Conservation (phyloP, 2,888 invertebrate genomes). For the Oligia strigilis region DNA sequence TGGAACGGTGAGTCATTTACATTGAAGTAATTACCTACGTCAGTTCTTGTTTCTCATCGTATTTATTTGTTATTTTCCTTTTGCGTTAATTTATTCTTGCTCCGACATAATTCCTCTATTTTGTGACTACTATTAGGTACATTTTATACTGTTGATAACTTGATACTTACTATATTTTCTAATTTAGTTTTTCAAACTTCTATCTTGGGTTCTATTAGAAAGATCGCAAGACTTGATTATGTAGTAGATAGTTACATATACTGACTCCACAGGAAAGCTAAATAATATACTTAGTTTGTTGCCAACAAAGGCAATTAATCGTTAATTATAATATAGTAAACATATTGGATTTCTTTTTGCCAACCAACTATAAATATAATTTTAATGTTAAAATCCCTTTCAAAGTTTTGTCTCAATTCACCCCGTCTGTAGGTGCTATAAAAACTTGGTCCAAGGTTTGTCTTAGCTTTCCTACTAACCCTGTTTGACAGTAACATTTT, state of each 20-base stretch:
- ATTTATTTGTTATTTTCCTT: slow-evolving; percentile 57
- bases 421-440: too few relatives aligned
- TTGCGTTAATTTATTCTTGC: background rate
- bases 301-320: background rate
- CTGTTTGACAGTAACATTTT: background rate
- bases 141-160: background rate
- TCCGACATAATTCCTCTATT: background rate
- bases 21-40: slow-evolving; percentile 25
- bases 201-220: background rate
- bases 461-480: too few relatives aligned
- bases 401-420: too few relatives aligned
- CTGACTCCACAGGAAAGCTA: background rate
- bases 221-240: background rate
- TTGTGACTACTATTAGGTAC: background rate
- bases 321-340: background rate
- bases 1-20: slow-evolving; percentile 78
- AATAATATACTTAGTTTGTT: background rate
- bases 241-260: background rate
- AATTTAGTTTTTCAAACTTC: background rate
- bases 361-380: too few relatives aligned
- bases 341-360: background rate
- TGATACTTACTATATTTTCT: background rate
- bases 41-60: slow-evolving; percentile 9
- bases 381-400: too few relatives aligned
- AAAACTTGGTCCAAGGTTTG: too few relatives aligned